phyloP scores from a whole-genome alignment of 2,888 invertebrate species.

The Vannuccia rotundouncinata region DNA sequence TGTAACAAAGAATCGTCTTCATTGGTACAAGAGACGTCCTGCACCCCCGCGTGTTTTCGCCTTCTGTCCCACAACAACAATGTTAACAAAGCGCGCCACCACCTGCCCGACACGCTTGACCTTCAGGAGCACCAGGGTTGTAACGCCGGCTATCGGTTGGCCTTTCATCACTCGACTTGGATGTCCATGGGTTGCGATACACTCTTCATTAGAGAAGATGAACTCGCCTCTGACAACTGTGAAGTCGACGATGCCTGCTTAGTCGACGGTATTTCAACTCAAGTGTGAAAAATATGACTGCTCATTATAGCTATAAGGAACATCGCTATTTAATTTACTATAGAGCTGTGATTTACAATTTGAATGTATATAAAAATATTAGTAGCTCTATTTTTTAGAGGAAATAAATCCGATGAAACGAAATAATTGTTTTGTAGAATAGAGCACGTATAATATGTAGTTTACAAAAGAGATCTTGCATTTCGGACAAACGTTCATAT shows the following conservation, averaged over 20 bases:
- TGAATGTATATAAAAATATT: too few species aligned
- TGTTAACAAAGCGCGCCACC: neutral
- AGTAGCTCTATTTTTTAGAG: too few species aligned
- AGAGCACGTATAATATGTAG: too few species aligned
- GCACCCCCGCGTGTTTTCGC: neutral
- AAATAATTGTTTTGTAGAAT: too few species aligned
- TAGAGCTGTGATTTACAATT: too few species aligned
- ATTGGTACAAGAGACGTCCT: neutral
- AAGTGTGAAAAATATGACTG: too few species aligned
- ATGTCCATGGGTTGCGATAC: constrained; percentile 8
- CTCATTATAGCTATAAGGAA: too few species aligned
- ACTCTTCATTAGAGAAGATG: neutral
- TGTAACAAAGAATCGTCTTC: neutral
- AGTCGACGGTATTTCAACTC: neutral
- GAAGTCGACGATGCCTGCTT: neutral
- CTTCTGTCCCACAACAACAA: neutral
- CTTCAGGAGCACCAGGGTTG: neutral
- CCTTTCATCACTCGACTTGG: constrained; percentile 9
- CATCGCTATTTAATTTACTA: too few species aligned
- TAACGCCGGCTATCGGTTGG: neutral
- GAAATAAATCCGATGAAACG: too few species aligned
- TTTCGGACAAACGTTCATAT: too few species aligned
- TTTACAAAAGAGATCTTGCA: too few species aligned
- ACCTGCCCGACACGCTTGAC: too few species aligned
- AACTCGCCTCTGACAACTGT: neutral